Evolutionary conservation across 2,113 vertebrate species (phyloP).

Genomic region (Propithecus coquereli): DNA sequence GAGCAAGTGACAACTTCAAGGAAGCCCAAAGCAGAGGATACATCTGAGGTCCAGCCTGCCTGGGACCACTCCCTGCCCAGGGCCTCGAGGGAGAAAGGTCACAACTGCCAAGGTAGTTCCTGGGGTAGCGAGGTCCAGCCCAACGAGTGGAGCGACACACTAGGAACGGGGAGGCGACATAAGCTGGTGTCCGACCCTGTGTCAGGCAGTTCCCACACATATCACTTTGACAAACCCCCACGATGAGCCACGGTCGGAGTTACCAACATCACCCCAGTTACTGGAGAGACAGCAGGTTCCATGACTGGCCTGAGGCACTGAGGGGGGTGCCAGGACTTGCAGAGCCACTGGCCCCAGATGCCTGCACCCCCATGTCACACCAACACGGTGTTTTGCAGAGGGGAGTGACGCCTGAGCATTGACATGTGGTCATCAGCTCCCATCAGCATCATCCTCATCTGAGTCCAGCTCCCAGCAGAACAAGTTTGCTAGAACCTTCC

Average conservation of each 20-base stretch:
- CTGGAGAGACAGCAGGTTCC: neutral
- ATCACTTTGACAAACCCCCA: neutral
- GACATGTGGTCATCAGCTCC: neutral
- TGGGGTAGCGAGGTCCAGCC: neutral
- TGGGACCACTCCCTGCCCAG: neutral
- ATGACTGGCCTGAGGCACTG: too few species aligned
- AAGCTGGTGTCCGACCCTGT: accelerated
- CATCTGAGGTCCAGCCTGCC: neutral
- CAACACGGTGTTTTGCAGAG: neutral
- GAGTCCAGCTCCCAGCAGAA: neutral
- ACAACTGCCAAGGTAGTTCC: neutral
- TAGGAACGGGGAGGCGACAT: neutral
- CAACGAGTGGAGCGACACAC: accelerated
- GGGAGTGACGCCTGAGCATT: neutral
- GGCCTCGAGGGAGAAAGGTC: neutral
- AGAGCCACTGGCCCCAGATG: neutral
- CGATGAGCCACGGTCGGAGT: accelerated
- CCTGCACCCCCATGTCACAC: neutral
- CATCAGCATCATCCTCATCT: accelerated
- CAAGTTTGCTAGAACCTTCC: neutral
- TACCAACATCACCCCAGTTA: neutral
- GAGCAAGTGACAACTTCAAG: neutral
- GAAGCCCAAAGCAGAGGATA: neutral
- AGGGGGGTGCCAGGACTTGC: neutral
- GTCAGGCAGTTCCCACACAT: too few species aligned